phyloP scores from a whole-genome alignment of 23 tunicate species.

The Oikopleura albicans region DNA sequence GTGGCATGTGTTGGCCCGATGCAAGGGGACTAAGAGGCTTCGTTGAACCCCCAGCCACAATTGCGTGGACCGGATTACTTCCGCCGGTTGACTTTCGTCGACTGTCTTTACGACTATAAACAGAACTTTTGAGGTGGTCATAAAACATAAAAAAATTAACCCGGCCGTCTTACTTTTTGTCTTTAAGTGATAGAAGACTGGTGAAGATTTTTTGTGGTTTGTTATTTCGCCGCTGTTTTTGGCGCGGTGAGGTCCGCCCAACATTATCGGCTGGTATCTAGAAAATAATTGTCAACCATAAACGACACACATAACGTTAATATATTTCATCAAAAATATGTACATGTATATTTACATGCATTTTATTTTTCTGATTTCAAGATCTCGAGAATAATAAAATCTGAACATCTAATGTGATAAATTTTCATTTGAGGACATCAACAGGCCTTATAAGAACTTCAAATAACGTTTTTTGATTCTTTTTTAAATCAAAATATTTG shows the following conservation, averaged over 20 bases:
- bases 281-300: no score
- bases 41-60: not conserved
- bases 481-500: no score
- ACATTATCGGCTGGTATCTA: not conserved
- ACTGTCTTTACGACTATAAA: not conserved
- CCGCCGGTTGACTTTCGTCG: slow-evolving; percentile 12
- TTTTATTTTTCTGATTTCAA: no score
- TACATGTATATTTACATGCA: no score
- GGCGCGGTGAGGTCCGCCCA: not conserved
- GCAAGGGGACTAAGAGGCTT: slow-evolving; percentile 17
- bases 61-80: not conserved
- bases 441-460: no score
- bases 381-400: no score
- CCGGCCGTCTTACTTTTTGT: no score
- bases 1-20: not conserved
- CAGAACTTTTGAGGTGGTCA: not conserved
- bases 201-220: not conserved
- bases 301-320: no score
- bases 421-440: no score
- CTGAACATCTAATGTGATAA: no score
- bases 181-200: not conserved
- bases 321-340: no score
- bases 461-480: no score
- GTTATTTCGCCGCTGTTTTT: not conserved
- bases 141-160: not conserved